Evolutionary conservation across 2,113 vertebrate genomes (phyloP).

Genomic region (Laticauda laticaudata): DNA sequence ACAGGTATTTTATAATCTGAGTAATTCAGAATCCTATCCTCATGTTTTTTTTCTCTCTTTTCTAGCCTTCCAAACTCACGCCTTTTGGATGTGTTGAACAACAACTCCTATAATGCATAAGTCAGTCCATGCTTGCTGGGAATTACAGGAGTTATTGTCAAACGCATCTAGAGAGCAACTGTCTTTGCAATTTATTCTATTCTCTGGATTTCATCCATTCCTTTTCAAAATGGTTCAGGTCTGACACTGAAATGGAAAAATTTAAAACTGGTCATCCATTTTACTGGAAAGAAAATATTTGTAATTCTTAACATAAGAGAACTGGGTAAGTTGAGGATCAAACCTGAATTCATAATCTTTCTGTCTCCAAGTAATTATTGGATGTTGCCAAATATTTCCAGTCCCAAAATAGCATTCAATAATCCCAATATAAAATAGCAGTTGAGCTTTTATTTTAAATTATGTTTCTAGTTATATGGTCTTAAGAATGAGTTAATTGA

Average conservation of each 20-base stretch:
- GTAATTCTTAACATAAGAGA: background rate
- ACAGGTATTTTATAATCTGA: conserved; percentile 75
- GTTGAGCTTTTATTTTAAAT: background rate
- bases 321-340: background rate
- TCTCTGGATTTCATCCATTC: background rate
- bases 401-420: background rate
- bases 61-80: background rate
- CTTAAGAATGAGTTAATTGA: background rate
- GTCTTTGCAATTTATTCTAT: background rate
- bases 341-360: background rate
- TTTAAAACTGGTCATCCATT: background rate
- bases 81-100: background rate
- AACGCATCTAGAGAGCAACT: background rate
- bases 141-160: background rate
- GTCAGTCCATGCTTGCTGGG: background rate
- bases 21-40: background rate
- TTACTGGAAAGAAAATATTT: background rate
- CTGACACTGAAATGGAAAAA: background rate
- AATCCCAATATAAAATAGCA: background rate
- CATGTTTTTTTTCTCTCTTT: no score
- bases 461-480: background rate
- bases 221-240: background rate
- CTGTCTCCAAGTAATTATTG: background rate
- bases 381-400: background rate
- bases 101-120: background rate